These are phyloP conservation scores for Anoplopoma fimbria DNA, from an alignment of 2,113 vertebrate species.

Conservation along the genomic window DNA sequence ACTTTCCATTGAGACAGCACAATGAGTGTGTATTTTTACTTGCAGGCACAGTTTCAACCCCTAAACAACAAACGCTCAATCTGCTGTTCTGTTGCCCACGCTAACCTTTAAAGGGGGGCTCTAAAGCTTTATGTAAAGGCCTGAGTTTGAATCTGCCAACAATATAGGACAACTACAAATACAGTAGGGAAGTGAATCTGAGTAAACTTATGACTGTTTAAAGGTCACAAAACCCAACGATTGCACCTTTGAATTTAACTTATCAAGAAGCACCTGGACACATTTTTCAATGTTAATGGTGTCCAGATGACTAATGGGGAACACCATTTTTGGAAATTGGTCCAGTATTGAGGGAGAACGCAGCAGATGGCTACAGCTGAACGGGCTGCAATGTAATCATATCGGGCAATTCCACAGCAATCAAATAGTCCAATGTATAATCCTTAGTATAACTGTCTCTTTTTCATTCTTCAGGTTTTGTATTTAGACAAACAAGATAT, in stretches of 20 bases:
- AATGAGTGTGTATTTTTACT: not conserved
- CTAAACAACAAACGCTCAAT: not conserved
- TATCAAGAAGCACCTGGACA: not conserved
- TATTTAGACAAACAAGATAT: not conserved
- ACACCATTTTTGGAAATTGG: not conserved
- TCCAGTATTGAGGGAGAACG: not conserved
- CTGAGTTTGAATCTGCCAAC: not conserved
- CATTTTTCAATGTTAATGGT: not conserved
- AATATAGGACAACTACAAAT: not conserved
- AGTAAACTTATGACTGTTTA: not conserved
- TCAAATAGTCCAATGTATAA: too few relatives aligned
- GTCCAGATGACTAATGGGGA: not conserved
- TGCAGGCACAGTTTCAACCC: not conserved
- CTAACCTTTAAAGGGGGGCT: not conserved
- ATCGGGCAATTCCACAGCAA: not conserved
- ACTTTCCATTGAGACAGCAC: slow-evolving; percentile 12
- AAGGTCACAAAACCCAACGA: not conserved
- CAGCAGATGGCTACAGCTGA: not conserved
- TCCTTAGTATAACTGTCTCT: not conserved
- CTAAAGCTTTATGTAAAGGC: not conserved
- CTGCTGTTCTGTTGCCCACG: not conserved
- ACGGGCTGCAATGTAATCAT: not conserved
- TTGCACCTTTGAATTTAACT: not conserved
- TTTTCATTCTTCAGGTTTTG: not conserved
- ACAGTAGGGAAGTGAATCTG: not conserved